Percentiles rank a stretch among this genome's conserved stretches.
These are phyloP conservation scores for Bujurquina vittata DNA, from an alignment of 2,113 vertebrate species.

Conservation along the genomic window DNA sequence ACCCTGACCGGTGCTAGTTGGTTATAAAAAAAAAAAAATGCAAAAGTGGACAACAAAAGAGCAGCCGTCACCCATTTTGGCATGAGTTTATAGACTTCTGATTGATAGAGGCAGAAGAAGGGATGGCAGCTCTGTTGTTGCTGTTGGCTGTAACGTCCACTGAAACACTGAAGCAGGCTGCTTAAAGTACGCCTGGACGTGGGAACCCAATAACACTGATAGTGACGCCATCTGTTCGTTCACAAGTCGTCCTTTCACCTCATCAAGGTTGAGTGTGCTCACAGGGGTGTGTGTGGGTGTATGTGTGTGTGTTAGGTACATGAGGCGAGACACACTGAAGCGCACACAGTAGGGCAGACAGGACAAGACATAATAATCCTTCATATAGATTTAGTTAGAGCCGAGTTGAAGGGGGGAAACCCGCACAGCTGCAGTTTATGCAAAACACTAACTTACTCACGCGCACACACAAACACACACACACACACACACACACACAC, in stretches of 20 bases:
- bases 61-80: slow-evolving; percentile 30
- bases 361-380: slow-evolving; percentile 63
- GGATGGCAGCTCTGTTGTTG: slow-evolving; percentile 62
- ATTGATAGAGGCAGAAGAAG: slow-evolving; percentile 29
- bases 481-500: too few species aligned
- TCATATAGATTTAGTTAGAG: slow-evolving; percentile 58
- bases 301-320: slow-evolving; percentile 54
- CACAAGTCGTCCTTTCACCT: slow-evolving; percentile 64
- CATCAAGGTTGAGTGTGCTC: slow-evolving; percentile 68
- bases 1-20: slow-evolving; percentile 45
- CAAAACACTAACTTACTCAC: slow-evolving; percentile 32
- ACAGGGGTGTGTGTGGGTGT: slow-evolving; percentile 32
- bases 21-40: slow-evolving; percentile 40
- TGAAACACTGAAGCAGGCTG: slow-evolving; percentile 54
- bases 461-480: background rate
- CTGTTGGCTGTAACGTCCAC: slow-evolving; percentile 63
- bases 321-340: slow-evolving; percentile 50
- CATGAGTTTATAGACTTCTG: slow-evolving; percentile 30
- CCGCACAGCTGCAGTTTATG: slow-evolving; percentile 52
- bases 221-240: slow-evolving; percentile 69
- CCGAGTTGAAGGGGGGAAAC: slow-evolving; percentile 56
- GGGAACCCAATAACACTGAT: slow-evolving; percentile 57
- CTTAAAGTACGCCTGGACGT: slow-evolving; percentile 35
- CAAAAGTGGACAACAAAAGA: slow-evolving; percentile 48
- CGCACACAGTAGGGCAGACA: slow-evolving; percentile 61